Percentiles rank a stretch among this genome's conserved stretches.
Conservation (phyloP, 2,113 vertebrate species). For the Atlantisia rogersi region DNA sequence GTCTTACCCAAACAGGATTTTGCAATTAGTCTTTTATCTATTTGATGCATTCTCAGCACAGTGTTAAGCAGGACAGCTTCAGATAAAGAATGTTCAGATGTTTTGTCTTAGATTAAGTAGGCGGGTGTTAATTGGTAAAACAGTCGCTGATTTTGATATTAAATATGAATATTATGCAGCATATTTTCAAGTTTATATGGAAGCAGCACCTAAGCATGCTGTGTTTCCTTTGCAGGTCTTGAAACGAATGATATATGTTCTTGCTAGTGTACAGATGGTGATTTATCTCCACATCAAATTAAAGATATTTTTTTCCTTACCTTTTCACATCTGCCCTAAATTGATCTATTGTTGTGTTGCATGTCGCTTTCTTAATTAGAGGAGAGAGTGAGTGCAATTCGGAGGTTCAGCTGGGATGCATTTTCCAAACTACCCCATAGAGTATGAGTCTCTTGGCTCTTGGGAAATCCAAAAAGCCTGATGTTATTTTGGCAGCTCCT, state of each 20-base stretch:
- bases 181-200: constrained; percentile 15
- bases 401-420: constrained; percentile 9
- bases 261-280: constrained; percentile 35
- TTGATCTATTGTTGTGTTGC: constrained; percentile 22
- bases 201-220: background rate
- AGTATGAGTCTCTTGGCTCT: background rate
- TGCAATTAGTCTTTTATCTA: constrained; percentile 28
- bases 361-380: constrained; percentile 43
- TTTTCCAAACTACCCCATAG: constrained; percentile 1
- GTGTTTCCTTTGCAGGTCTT: background rate
- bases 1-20: constrained; percentile 24
- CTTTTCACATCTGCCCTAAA: constrained; percentile 46
- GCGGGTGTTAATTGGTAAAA: constrained; percentile 60
- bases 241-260: background rate
- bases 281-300: constrained; percentile 38
- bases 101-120: constrained; percentile 47
- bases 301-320: background rate
- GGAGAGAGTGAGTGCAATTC: background rate
- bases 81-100: constrained; percentile 27
- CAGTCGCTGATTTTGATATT: constrained; percentile 13
- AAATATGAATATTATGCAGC: background rate
- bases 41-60: constrained; percentile 7
- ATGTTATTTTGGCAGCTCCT: background rate
- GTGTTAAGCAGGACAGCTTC: constrained; percentile 32
- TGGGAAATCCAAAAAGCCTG: background rate